A percentile compares a stretch with the other conserved stretches of the same genome.
phyloP scores from a whole-genome alignment of 2,888 invertebrate species.

The Heliconius charithonia region DNA sequence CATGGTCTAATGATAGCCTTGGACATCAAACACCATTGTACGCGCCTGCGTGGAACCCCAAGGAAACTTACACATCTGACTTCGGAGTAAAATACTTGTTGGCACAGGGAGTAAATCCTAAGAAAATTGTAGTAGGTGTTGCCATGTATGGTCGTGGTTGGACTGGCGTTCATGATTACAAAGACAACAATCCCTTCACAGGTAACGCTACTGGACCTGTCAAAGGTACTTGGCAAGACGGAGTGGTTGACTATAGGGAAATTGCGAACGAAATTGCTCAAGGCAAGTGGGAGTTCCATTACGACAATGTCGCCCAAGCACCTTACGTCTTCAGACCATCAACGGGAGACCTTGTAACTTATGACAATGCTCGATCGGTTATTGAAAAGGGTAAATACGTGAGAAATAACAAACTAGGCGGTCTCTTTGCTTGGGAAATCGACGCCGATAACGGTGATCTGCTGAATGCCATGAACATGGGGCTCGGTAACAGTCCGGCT shows the following conservation, averaged over 20 bases:
- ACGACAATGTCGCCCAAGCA: constrained; percentile 76
- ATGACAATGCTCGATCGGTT: constrained; percentile 75
- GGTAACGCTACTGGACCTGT: constrained; percentile 76
- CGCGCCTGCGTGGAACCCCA: constrained; percentile 74
- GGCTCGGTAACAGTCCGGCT: constrained; percentile 69
- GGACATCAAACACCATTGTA: constrained; percentile 76
- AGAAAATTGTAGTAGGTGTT: constrained; percentile 77
- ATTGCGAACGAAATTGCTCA: constrained; percentile 73
- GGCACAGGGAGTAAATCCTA: constrained; percentile 76
- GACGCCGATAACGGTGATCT: constrained; percentile 80
- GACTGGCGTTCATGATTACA: constrained; percentile 74
- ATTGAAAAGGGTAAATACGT: constrained; percentile 80
- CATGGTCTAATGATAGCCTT: constrained; percentile 78
- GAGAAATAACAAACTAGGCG: constrained; percentile 76
- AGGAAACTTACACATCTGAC: constrained; percentile 80
- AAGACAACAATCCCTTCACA: constrained; percentile 72
- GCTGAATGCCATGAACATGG: constrained; percentile 78
- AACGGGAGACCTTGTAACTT: constrained; percentile 76
- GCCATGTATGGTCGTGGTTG: constrained; percentile 81
- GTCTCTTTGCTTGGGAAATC: constrained; percentile 78
- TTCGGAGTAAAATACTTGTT: constrained; percentile 74
- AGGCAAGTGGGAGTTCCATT: constrained; percentile 77
- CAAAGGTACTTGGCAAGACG: constrained; percentile 80
- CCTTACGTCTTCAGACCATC: constrained; percentile 75
- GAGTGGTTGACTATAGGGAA: constrained; percentile 78